Conservation (phyloP, 2,797 vertebrate species). For the Crypturellus tataupa region DNA sequence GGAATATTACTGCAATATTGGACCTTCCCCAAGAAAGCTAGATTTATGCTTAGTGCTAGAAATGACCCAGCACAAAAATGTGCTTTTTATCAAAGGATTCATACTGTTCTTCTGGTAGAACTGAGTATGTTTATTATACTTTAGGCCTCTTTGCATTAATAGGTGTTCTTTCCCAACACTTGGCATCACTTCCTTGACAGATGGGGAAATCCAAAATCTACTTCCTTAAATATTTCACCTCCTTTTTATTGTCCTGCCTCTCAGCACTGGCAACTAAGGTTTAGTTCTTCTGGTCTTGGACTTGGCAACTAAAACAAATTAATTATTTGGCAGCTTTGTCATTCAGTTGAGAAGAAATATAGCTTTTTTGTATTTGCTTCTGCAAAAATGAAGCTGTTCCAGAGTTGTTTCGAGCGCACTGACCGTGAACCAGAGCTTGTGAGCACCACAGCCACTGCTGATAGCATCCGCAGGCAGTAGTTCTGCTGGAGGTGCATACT, state of each 20-base stretch:
- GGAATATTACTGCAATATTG: accelerated
- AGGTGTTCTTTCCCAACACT: neutral
- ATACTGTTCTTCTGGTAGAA: neutral
- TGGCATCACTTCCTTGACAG: neutral
- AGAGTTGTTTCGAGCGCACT: neutral
- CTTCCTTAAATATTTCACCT: neutral
- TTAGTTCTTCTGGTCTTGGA: neutral
- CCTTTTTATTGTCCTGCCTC: neutral
- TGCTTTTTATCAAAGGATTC: accelerated
- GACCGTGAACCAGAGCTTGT: neutral
- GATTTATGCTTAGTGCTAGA: neutral
- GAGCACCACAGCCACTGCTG: neutral
- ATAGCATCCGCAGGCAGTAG: neutral
- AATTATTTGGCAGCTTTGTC: accelerated
- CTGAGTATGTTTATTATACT: accelerated
- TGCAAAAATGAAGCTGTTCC: neutral
- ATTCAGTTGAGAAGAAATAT: neutral
- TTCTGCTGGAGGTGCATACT: neutral
- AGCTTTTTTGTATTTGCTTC: neutral
- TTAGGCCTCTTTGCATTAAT: neutral
- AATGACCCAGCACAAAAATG: neutral
- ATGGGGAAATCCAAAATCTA: no score
- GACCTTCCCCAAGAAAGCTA: neutral
- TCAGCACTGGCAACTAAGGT: accelerated
- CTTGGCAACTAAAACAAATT: neutral